Evolutionary conservation across 2,797 vertebrate species (phyloP), one percentile per base, ranked within the genome.

Genomic region (Lithobates pipiens): DNA sequence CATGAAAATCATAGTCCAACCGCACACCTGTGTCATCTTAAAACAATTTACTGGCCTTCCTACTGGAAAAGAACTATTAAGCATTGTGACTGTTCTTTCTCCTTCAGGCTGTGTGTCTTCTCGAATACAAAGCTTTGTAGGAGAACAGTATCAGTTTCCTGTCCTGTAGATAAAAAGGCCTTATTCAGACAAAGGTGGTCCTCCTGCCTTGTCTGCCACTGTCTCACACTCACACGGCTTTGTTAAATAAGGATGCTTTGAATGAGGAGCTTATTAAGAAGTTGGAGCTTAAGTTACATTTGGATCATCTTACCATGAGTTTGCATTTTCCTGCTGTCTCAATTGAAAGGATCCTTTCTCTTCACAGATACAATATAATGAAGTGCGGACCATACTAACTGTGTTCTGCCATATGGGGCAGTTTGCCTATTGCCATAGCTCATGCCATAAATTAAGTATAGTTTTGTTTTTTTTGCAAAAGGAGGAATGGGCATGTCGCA

Each of bases 61-160:
- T n/a, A 10, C 21, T 25, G 23, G n/a, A 65, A 65, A 65, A 65
- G 6, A 25, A 25, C 61, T 25, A 65, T 65, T 65, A 10, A 65
- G n/a, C 61, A 65, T 65, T 65, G 61, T 65, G 25, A 65, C 9
- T 23, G 23, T 54, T 54, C 4, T 21, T 65, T 57, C 42, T 61
- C 27, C n/a, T 61, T 10, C 75, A 34, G 75, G 25, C 75, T 63
- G 29, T 63, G 11, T 76, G 27, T 57, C 27, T 76, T 16, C 15
- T 8, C 50, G 18, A 5, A 76, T 21, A 76, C 18, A 76, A 76
- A 23, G 42, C 73, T 76, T 50, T 76, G 73, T 76, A 25, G 21
- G 6, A 10, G 42, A 44, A n/a, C 75, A 34, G 75, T 76, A 61
- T 76, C 75, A 10, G 46, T 61, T 76, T 76, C 46, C 50, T 65